Percentiles rank a stretch among this genome's conserved stretches.
Evolutionary conservation across 2,113 vertebrate species (phyloP).

Genomic region (Brachypteracias leptosomus): DNA sequence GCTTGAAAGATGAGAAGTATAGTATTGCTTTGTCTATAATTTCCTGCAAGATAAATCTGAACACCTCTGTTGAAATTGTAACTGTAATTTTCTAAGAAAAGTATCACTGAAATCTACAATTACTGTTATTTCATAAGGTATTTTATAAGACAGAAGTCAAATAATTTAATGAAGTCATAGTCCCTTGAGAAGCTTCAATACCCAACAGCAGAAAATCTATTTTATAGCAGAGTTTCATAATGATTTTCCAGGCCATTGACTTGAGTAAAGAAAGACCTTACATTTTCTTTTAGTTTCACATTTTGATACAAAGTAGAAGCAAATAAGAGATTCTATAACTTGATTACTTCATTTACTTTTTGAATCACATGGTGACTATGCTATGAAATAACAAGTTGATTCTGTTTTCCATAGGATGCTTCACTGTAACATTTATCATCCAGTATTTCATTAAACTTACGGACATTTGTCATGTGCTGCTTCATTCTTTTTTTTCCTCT

Average conservation of each 20-base stretch:
- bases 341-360: background rate
- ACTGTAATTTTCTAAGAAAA: background rate
- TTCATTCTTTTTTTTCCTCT: background rate
- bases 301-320: background rate
- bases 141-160: background rate
- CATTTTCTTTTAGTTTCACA: slow-evolving; percentile 23
- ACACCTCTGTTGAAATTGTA: background rate
- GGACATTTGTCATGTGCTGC: background rate
- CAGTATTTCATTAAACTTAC: background rate
- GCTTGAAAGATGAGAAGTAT: background rate
- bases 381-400: background rate
- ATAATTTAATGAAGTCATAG: background rate
- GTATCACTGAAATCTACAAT: background rate
- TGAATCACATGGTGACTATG: background rate
- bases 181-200: background rate
- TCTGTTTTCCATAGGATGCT: background rate
- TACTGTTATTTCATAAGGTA: background rate
- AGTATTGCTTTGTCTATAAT: background rate
- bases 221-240: slow-evolving; percentile 3
- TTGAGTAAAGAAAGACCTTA: slow-evolving; percentile 23
- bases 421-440: background rate
- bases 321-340: background rate
- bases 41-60: slow-evolving; percentile 2
- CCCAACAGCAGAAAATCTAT: slow-evolving; percentile 14
- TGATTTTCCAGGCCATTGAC: slow-evolving; percentile 37